Base-by-base conservation (phyloP, 2,888 invertebrate genomes). In the Cheilosia impressa region DNA sequence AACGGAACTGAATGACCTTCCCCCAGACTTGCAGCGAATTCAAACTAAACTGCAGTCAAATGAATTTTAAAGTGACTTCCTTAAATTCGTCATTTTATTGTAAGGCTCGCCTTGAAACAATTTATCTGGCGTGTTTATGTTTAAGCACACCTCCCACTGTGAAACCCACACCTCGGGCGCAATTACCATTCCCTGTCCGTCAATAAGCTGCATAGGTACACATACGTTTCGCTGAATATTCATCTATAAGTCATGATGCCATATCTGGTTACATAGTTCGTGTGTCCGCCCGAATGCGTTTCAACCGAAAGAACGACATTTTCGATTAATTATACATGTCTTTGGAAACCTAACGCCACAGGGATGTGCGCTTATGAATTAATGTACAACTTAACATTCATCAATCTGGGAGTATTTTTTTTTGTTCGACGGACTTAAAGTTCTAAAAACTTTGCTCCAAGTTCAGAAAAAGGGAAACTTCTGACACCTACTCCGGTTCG, bases 211-310 rank as follows among this genome's bases (percentile, higher is more conserved):
- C 5, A 2, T 55, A 24, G 6, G 27, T 7, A 1, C 27, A 27
- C 27, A 27, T 27, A 27, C 27, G 27, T 27, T 27, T 9, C 2
- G 9, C 9, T 31, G 31, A 31, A 31, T 31, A 9, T 9, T 31
- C 27, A 27, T 27, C 27, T 31, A 31, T 31, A 31, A 31, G 7
- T 31, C 31, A 31, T 9, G 31, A 6, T 0, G 9, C 27, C 27
- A 31, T 52, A 68, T 78, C 73, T 43, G 34, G 68, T 78, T 38
- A 69, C 58, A 73, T 43, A 73, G 57, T 73, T 75, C 68, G 68
- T 6, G 5, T 45, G 50, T n/a, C 22, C 41, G 52, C 34, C 45
- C 31, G 13, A 17, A 1, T n/a, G 27, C 15, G 24, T 43, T 31
- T 57, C 45, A 47, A 38, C n/a, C 24, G 13, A 31, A 50, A 31